Evolutionary conservation across 2,113 vertebrate species (phyloP), one percentile per base, ranked within the genome.

Genomic region (Agapornis roseicollis): DNA sequence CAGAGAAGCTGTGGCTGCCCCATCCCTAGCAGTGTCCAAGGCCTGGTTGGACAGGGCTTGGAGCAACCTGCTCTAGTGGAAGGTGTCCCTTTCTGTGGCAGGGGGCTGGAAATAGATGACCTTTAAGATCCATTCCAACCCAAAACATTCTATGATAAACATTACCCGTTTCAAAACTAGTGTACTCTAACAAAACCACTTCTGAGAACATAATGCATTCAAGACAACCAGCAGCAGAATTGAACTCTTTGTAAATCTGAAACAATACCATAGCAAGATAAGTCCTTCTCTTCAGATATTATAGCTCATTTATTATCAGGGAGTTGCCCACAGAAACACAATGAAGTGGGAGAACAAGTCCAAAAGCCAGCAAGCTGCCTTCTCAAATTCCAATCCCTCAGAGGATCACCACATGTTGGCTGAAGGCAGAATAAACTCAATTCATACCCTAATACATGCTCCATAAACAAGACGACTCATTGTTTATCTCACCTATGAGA

Each of bases 281-380:
- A 89, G 58, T 58, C 79, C 65, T 73, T 58, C 52, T 79, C 78
- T 84, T 65, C 78, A 82, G 90, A 90, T 52, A 73, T 64, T 44
- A 50, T 0, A 69, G 73, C 37, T 85, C 39, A 91, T 97, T 95
- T 76, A 92, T 84, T 84, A 87, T 41, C 3, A 60, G 85, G 91
- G 96, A 95, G 96, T 81, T 0, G 2, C 88, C 90, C 65, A 86
- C 31, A 96, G 80, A 88, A 96, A 90, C 85, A 92, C 88, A 93
- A 92, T 81, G 83, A 91, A 96, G 85, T 76, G 72, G 77, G 83
- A 95, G 93, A 95, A 86, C 83, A 61, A 91, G 92, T 96, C 42
- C 17, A 55, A 90, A 93, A 89, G 96, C 72, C 72, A 95, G 88
- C 72, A 27, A 83, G 29, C 90, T 74, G 85, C 90, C 65, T 92